Base-by-base conservation (phyloP, 1,140 invertebrate genomes). In the Apocrypta bakeri region DNA sequence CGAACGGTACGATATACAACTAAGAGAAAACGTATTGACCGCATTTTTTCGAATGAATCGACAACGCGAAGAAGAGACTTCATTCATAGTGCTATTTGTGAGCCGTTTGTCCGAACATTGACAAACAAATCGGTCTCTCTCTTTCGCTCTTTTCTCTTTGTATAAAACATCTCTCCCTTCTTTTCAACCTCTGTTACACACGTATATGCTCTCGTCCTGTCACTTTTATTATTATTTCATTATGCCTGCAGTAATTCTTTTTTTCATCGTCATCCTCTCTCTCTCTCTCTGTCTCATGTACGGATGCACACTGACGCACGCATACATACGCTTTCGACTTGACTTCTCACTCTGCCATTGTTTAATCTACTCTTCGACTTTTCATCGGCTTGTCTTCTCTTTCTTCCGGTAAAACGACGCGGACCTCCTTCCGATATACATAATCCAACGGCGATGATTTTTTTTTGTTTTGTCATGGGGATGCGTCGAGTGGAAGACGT, bases 21-120 rank as follows among this genome's bases (percentile, higher is more conserved):
- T 2, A 37, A 9, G 33, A 56, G 14, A 56, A 56, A 56, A 56
- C 48, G 2, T 56, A 56, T 56, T 56, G 48, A 56, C 48, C 48
- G 48, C 48, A n/a, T 56, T 56, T 56, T 56, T 56, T 56, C 48
- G 48, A 21, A 4, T n/a, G 48, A 21, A 56, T 56, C 48, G 48
- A 56, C 48, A 56, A n/a, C 48, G 48, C 48, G 48, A 56, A 56
- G 48, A 56, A 56, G 48, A 56, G 48, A n/a, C 48, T 56, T 56
- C 48, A 21, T 56, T 56, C 48, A n/a, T 56, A 56, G 7, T 6
- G 21, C 48, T 48, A 17, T 48, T 48, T 48, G 42, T 48, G 42
- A 48, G 48, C 21, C 48, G 48, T 21, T 56, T 56, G 48, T 56
- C 48, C 14, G 48, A 56, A 56, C 48, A 56, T 56, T 56, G 48